These are phyloP conservation scores for Peromyscus attwateri DNA, from an alignment of 2,797 vertebrate species.

Conservation along the genomic window DNA sequence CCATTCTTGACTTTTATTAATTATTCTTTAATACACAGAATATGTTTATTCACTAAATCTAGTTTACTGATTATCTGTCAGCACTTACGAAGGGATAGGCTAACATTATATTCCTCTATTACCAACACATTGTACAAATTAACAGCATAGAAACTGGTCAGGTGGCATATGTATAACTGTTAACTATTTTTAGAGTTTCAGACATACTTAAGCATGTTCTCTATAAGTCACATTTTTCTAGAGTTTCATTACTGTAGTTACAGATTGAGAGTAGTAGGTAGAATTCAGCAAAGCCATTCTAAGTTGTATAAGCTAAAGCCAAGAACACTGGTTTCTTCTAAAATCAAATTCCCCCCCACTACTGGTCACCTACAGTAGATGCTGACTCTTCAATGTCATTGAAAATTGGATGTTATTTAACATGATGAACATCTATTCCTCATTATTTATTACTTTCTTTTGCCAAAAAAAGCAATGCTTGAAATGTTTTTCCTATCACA, in stretches of 20 bases:
- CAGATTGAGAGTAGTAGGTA: neutral
- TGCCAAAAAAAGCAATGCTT: slow-evolving; percentile 15
- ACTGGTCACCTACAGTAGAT: neutral
- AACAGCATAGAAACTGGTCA: slow-evolving; percentile 37
- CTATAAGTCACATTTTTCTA: slow-evolving; percentile 54
- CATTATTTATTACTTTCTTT: slow-evolving; percentile 64
- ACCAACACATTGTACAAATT: neutral
- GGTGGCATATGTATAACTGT: slow-evolving; percentile 4
- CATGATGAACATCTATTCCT: slow-evolving; percentile 44
- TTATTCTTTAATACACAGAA: slow-evolving; percentile 34
- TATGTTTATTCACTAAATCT: slow-evolving; percentile 3
- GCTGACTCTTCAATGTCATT: slow-evolving; percentile 1
- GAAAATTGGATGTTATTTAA: slow-evolving; percentile 41
- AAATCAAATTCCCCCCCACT: slow-evolving; percentile 58
- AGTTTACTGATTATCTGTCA: slow-evolving; percentile 30
- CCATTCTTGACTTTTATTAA: slow-evolving; percentile 29
- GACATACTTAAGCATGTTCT: slow-evolving; percentile 31
- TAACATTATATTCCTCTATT: slow-evolving; percentile 3
- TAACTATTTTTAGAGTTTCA: slow-evolving; percentile 49
- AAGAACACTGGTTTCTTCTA: slow-evolving; percentile 6
- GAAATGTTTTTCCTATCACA: slow-evolving; percentile 71
- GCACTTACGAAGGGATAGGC: neutral
- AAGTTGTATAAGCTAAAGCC: slow-evolving; percentile 28
- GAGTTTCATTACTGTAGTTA: slow-evolving; percentile 52
- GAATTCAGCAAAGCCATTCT: slow-evolving; percentile 23